Conservation (phyloP, 2,797 vertebrate genomes). For the Clarias fuscus region DNA sequence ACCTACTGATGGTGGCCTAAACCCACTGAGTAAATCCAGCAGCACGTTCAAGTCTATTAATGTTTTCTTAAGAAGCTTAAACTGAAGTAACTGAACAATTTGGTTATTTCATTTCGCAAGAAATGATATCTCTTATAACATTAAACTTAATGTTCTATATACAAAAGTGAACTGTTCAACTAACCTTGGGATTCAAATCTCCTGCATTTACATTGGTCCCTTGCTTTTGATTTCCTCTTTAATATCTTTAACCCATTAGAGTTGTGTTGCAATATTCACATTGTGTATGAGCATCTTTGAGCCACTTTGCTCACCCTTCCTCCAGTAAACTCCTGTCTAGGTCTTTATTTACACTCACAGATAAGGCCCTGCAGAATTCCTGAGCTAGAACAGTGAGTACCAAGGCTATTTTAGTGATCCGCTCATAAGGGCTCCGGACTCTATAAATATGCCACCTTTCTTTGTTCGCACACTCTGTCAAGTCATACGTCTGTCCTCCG, state of each 20-base stretch:
- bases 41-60: background rate
- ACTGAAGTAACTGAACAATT: background rate
- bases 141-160: background rate
- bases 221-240: background rate
- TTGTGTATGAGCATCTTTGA: background rate
- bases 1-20: constrained; percentile 7
- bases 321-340: constrained; percentile 21
- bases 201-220: background rate
- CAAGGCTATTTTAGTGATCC: constrained; percentile 75
- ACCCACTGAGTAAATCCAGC: constrained; percentile 1
- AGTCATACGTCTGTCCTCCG: constrained; percentile 51
- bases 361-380: background rate
- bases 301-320: constrained; percentile 10
- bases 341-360: constrained; percentile 2
- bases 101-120: background rate
- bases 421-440: constrained; percentile 69
- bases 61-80: background rate
- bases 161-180: background rate
- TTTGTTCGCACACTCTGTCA: constrained; percentile 48
- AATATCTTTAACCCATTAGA: background rate
- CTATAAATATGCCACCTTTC: constrained; percentile 75
- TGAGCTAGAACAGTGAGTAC: constrained; percentile 61
- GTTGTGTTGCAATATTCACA: background rate
- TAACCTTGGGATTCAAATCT: constrained; percentile 1
- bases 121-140: background rate